Conservation (phyloP, 2,888 invertebrate species). For the Acanthosoma haemorrhoidale region DNA sequence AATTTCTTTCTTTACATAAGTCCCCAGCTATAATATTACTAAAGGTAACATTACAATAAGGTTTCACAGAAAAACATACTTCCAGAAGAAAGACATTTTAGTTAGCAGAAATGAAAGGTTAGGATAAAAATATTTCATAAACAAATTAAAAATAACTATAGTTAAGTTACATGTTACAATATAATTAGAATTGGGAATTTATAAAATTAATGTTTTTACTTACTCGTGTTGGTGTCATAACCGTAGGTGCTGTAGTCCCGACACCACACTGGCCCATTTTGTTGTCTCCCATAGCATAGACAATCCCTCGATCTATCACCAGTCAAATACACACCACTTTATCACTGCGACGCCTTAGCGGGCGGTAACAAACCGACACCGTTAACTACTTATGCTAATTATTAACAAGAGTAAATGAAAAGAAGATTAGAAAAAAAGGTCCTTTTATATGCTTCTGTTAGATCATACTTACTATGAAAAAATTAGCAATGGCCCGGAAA, state of each 20-base stretch:
- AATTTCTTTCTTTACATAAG: no score
- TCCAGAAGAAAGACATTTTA: no score
- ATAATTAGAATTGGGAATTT: background rate
- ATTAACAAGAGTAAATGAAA: background rate
- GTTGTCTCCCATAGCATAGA: conserved; percentile 87
- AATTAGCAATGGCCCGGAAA: no score
- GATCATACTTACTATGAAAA: no score
- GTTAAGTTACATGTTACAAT: no score
- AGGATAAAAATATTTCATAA: no score
- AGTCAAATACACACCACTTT: conserved; percentile 25
- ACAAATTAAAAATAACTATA: no score
- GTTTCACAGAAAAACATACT: no score
- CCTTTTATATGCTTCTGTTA: no score
- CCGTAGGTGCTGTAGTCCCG: conserved; percentile 48
- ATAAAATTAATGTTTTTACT: conserved; percentile 34
- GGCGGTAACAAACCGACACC: conserved; percentile 27
- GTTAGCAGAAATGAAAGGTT: no score
- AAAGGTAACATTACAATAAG: no score
- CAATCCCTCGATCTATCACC: conserved; percentile 67
- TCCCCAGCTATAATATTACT: no score
- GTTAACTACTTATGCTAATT: conserved; percentile 14
- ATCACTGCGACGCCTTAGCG: conserved; percentile 25
- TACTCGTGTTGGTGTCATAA: conserved; percentile 51
- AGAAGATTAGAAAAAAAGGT: background rate
- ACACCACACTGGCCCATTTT: conserved; percentile 88